A percentile compares a stretch with the other conserved stretches of the same genome.
Conservation (phyloP, 2,113 vertebrate genomes). For the Pampusana beccarii region DNA sequence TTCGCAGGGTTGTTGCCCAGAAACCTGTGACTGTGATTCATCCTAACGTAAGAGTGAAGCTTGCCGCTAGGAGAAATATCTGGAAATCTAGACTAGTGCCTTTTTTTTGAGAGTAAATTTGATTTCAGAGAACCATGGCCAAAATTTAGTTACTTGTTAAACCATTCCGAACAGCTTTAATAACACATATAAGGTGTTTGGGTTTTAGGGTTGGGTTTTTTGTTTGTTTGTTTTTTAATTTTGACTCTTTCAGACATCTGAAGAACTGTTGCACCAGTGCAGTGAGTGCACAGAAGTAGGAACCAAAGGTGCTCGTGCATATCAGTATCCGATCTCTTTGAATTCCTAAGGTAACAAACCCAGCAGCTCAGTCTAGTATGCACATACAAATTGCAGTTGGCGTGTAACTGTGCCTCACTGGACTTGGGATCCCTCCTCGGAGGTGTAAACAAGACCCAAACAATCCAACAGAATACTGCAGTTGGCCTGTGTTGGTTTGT, state of each 20-base stretch:
- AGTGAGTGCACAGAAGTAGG: not conserved
- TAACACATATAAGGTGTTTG: no score
- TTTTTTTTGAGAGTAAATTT: not conserved
- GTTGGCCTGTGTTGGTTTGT: not conserved
- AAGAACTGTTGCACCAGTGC: not conserved
- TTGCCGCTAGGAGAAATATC: not conserved
- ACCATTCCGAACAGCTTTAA: no score
- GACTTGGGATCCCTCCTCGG: not conserved
- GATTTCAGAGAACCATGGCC: not conserved
- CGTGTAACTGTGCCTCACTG: not conserved
- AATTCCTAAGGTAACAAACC: not conserved
- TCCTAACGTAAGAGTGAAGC: not conserved
- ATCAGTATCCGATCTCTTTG: not conserved
- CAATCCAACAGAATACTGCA: not conserved
- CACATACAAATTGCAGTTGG: not conserved
- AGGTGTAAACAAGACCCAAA: not conserved
- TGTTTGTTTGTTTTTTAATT: not conserved
- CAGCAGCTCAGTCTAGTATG: not conserved
- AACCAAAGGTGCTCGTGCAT: not conserved
- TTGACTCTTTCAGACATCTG: not conserved
- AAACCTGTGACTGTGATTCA: conserved; percentile 17
- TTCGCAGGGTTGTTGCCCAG: not conserved
- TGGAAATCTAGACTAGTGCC: not conserved
- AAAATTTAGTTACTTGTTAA: not conserved
- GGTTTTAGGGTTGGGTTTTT: not conserved